Evolutionary conservation across 2,797 vertebrate genomes (phyloP), one percentile per base, ranked within the genome.

Genomic region (Coranthus polyacanthus): DNA sequence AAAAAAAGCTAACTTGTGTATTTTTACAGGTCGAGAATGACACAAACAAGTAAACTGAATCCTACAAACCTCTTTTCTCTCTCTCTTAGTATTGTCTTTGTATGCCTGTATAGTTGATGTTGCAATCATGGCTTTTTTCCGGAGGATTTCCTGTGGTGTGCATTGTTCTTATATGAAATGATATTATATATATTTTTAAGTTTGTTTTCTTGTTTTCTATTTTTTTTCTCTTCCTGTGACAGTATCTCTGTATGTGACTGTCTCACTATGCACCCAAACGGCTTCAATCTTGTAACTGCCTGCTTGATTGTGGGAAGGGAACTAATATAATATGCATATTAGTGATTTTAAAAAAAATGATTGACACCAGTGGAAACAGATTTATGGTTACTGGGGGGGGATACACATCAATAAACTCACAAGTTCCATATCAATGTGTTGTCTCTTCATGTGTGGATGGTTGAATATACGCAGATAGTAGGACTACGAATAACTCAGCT

Each of bases 351-450:
- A 82, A 77, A 71, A 58, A 60, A 67, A 65, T 73, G 78, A 86
- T 86, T 80, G 82, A 89, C 84, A 90, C 60, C 79, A 83, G 32
- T 89, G 74, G 81, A 92, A 89, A 92, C 82, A 64, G 82, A 85
- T 89, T 89, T 87, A 85, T 91, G 86, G 85, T 88, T 92, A 82
- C 75, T 94, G 93, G 94, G 94, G 93, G 78, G 93, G 78, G 68
- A 70, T 94, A 95, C 94, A 95, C 95, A 92, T 96, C 95, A 99
- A 99, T 99, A 99, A 99, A 99, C 90, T 94, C 91, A 97, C 95
- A 96, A 97, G 96, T 97, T 97, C 95, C 96, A 94, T 81, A 56
- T 43, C 49, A n/a, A 47, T 49, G 78, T 83, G 69, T 83, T 8
- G 10, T 84, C 42, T 65, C 77, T 68, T 79, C 37, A 32, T 74